Evolutionary conservation across 2,113 vertebrate species (phyloP).

Genomic region (Tiliqua scincoides): DNA sequence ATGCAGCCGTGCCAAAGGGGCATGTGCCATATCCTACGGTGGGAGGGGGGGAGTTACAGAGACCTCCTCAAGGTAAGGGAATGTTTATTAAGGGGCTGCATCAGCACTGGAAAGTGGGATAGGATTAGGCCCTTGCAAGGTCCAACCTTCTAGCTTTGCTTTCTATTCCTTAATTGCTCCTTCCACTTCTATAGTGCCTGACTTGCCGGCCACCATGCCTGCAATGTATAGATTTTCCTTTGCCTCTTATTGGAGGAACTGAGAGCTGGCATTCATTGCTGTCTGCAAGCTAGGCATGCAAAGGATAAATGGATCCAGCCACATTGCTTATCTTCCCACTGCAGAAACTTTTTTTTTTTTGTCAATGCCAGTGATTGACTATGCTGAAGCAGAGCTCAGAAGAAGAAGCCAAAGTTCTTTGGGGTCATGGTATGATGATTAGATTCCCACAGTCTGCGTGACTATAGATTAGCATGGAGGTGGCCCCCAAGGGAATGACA

Average conservation of each 20-base stretch:
- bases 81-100: too few relatives aligned
- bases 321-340: conserved; percentile 67
- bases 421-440: conserved; percentile 68
- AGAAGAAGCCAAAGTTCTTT: conserved; percentile 54
- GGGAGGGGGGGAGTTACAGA: too few relatives aligned
- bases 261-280: conserved; percentile 59
- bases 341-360: conserved; percentile 64
- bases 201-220: conserved; percentile 11
- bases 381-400: conserved; percentile 63
- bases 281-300: conserved; percentile 62
- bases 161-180: conserved; percentile 5
- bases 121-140: too few relatives aligned
- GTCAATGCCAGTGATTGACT: conserved; percentile 59
- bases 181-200: background rate
- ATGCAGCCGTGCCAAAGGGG: too few relatives aligned
- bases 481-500: background rate
- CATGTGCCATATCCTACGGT: too few relatives aligned
- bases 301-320: conserved; percentile 64
- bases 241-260: conserved; percentile 59
- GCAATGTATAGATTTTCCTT: conserved; percentile 31
- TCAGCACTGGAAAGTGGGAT: too few relatives aligned
- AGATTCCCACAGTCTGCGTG: conserved; percentile 66
- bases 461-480: conserved; percentile 63
- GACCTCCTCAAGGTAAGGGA: too few relatives aligned
- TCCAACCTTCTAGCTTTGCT: fast-evolving